Conservation (phyloP, 2,888 invertebrate species). For the Apamea sordens region DNA sequence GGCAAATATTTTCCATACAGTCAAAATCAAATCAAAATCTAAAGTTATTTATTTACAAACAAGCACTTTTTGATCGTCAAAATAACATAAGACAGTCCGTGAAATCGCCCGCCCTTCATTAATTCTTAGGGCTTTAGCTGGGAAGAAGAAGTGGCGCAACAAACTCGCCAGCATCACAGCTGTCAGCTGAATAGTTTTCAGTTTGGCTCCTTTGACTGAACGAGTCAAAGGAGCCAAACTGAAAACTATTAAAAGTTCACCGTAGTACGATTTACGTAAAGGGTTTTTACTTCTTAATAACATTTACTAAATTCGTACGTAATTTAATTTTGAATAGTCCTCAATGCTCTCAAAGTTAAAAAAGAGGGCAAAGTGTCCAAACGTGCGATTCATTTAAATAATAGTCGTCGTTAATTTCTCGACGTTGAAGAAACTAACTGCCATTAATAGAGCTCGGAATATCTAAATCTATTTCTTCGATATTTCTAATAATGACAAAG, state of each 20-base stretch:
- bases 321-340: neutral
- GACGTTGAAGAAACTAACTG: slow-evolving; percentile 5
- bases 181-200: neutral
- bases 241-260: neutral
- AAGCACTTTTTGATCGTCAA: too few species aligned
- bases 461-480: too few species aligned
- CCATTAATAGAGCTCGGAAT: neutral
- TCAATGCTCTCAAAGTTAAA: neutral
- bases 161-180: neutral
- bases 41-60: too few species aligned
- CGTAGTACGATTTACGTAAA: neutral
- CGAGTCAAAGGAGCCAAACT: neutral
- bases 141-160: neutral
- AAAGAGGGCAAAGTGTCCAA: neutral
- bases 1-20: neutral
- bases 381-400: slow-evolving; percentile 7
- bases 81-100: too few species aligned
- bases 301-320: neutral
- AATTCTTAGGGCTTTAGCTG: too few species aligned
- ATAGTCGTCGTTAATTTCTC: too few species aligned
- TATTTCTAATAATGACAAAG: too few species aligned
- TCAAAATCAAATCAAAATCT: neutral
- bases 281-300: neutral
- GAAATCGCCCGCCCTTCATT: too few species aligned
- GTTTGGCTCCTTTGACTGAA: too few species aligned